These are phyloP conservation scores for Cottoperca gobio DNA, from an alignment of 2,797 vertebrate species.

Conservation along the genomic window DNA sequence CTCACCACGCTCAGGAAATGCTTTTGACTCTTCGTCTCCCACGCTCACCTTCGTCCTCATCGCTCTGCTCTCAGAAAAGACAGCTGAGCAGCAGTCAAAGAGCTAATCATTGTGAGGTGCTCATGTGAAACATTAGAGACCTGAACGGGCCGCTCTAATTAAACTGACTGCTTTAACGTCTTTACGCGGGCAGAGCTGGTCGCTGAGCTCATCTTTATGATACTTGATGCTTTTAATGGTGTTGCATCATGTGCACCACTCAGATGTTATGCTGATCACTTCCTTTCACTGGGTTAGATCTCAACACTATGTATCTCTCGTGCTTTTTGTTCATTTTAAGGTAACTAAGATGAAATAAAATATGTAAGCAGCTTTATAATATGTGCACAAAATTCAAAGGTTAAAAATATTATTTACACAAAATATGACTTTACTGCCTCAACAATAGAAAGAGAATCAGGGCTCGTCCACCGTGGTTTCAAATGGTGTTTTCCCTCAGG, in stretches of 20 bases:
- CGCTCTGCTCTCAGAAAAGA: not conserved
- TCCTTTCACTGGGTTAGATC: too few relatives aligned
- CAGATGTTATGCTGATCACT: not conserved
- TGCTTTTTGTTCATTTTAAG: too few relatives aligned
- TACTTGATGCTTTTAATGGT: not conserved
- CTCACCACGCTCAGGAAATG: not conserved
- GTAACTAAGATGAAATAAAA: too few relatives aligned
- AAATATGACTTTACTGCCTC: slow-evolving; percentile 13
- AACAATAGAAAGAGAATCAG: slow-evolving; percentile 6
- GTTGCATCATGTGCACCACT: slow-evolving; percentile 1
- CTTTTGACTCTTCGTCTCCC: not conserved
- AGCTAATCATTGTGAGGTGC: not conserved
- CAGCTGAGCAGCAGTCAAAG: slow-evolving; percentile 19
- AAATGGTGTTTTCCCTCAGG: slow-evolving; percentile 38
- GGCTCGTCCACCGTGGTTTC: slow-evolving; percentile 19
- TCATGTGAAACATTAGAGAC: not conserved
- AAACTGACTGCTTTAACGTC: not conserved
- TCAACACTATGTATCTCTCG: too few relatives aligned
- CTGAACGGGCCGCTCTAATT: not conserved
- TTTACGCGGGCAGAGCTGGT: not conserved
- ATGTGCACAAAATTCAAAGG: not conserved
- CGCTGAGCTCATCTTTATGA: not conserved
- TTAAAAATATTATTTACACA: slow-evolving; percentile 4
- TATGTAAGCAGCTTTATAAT: not conserved
- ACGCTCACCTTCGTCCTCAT: not conserved